Evolutionary conservation across 2,888 invertebrate genomes (phyloP), one percentile per base, ranked within the genome.

Genomic region (Nemurella pictetii): DNA sequence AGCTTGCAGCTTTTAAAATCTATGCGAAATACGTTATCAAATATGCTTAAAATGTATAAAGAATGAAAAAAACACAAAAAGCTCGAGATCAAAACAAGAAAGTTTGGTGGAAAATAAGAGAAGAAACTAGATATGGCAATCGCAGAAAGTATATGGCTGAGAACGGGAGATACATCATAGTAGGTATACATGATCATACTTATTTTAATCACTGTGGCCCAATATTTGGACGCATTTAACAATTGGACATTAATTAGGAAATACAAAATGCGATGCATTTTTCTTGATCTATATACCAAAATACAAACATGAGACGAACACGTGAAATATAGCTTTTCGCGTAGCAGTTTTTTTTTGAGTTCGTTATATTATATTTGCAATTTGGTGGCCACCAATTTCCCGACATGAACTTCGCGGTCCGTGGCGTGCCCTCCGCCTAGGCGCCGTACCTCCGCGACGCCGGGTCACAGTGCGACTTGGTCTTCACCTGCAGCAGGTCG

Each of bases 401-500:
- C n/a, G n/a, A n/a, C n/a, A n/a, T n/a, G n/a, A n/a, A n/a, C n/a
- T n/a, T n/a, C n/a, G n/a, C n/a, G n/a, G n/a, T n/a, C n/a, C n/a
- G n/a, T n/a, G n/a, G n/a, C n/a, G n/a, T 55, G 20, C 55, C 1
- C 9, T 3, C 32, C 32, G 32, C 20, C 20, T 55, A 55, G 15
- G 55, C 9, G 15, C 32, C 32, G 9, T 32, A 32, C 9, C 32
- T 32, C 4, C 55, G 55, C 55, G 20, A 15, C 7, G 25, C 29
- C 36, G n/a, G n/a, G n/a, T 84, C 27, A 85, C 91, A 90, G 29
- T 86, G 88, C 15, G 89, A 87, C 86, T 90, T 89, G 1, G 92
- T 92, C 85, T 90, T 89, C 3, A 91, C 90, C 87, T 91, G 90
- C 5, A 93, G 89, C 29, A 93, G 89, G 88, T 93, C 92, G 87